Conservation (phyloP, 2,113 vertebrate species). For the Malurus elegans region DNA sequence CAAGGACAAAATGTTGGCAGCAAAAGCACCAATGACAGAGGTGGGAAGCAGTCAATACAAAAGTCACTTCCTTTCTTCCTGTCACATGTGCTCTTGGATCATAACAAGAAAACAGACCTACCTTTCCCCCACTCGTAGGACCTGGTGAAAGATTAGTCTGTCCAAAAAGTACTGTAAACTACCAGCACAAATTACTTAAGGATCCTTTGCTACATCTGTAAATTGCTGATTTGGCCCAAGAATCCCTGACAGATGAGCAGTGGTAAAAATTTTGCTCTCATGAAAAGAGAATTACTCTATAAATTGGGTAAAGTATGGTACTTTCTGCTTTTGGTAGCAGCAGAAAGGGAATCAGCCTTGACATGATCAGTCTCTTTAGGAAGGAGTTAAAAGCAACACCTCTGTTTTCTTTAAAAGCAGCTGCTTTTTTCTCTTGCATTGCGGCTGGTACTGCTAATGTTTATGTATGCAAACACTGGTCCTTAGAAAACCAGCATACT, state of each 20-base stretch:
- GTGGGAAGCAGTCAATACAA: background rate
- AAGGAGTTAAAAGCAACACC: background rate
- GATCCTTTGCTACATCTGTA: background rate
- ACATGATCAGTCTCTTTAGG: background rate
- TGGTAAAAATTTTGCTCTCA: background rate
- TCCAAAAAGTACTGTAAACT: background rate
- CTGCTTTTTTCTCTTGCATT: background rate
- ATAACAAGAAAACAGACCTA: background rate
- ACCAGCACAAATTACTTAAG: background rate
- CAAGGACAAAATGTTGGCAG: background rate
- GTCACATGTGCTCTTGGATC: background rate
- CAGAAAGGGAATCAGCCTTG: background rate
- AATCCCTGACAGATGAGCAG: background rate
- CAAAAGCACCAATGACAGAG: background rate
- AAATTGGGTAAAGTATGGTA: background rate
- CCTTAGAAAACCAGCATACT: background rate
- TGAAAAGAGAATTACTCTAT: background rate
- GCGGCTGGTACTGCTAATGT: background rate
- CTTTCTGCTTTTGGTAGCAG: background rate
- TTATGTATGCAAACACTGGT: background rate
- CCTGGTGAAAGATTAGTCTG: background rate
- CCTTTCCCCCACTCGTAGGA: background rate
- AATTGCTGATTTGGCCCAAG: background rate
- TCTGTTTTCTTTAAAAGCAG: background rate
- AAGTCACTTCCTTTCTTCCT: slow-evolving; percentile 32